Evolutionary conservation across 2,113 vertebrate genomes (phyloP), one percentile per base, ranked within the genome.

Genomic region (Serinus canaria): DNA sequence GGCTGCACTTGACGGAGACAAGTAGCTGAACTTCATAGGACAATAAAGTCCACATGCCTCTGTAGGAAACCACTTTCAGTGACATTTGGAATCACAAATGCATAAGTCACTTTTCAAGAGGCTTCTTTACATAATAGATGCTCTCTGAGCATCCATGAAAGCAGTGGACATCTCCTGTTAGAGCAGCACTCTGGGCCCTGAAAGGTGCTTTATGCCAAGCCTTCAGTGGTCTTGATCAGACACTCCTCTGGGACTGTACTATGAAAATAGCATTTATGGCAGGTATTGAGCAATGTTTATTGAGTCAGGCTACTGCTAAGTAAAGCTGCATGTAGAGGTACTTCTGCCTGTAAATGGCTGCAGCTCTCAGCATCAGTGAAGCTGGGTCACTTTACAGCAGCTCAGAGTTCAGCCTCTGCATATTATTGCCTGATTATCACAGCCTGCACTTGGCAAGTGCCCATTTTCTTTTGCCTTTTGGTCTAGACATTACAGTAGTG

Each of bases 401-500:
- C 49, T 49, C 37, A 21, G 28, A 94, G 47, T 49, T 44, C 63
- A 63, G 64, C 55, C 67, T 28, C 81, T 72, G 31, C 49, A 11
- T 94, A 73, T 43, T 86, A 73, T 35, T 70, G 49, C 79, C 49
- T 90, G 64, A 80, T 87, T 80, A 30, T 85, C 72, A 43, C 50
- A 81, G 74, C 23, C 89, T 72, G 68, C 59, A 94, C 67, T 95
- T 96, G 94, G 89, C 90, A 92, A 89, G 56, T 27, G 19, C 55
- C 28, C 15, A 11, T 60, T 60, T 83, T 56, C 76, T 85, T 87
- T 81, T 95, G 88, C 82, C 46, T 92, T 33, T 70, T 84, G 75
- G 92, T 94, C 89, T 94, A 95, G 91, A 89, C 97, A 85, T 96
- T 87, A 94, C 84, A 79, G 72, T 90, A 87, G 56, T 90, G 93